phyloP scores from a whole-genome alignment of 2,797 vertebrate genomes.

The Lacerta agilis region DNA sequence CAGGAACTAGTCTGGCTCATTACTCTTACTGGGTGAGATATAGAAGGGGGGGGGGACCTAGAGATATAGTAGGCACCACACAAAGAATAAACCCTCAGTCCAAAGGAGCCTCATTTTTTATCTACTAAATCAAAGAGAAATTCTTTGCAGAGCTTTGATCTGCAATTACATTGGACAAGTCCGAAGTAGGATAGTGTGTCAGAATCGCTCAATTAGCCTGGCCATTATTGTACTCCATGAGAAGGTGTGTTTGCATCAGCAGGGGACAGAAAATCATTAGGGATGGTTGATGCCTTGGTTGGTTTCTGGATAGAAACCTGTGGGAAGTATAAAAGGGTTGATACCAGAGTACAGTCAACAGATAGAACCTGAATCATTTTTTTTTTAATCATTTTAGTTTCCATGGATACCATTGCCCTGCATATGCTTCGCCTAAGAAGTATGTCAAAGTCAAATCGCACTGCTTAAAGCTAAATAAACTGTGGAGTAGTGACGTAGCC shows the following conservation, averaged over 20 bases:
- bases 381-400: conserved; percentile 78
- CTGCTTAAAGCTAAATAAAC: conserved; percentile 51
- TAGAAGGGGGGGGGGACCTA: too few species aligned
- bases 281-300: conserved; percentile 47
- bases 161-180: conserved; percentile 53
- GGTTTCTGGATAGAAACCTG: conserved; percentile 30
- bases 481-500: background rate
- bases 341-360: conserved; percentile 66
- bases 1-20: background rate
- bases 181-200: conserved; percentile 6
- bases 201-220: conserved; percentile 49
- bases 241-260: conserved; percentile 20
- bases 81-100: conserved; percentile 18
- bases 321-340: conserved; percentile 58
- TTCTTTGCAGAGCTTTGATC: conserved; percentile 43
- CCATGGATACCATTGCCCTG: conserved; percentile 82
- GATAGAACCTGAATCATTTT: conserved; percentile 73
- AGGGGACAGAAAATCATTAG: conserved; percentile 57
- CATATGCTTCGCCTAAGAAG: conserved; percentile 54
- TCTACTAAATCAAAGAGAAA: conserved; percentile 21
- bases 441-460: conserved; percentile 48
- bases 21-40: too few species aligned
- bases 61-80: background rate
- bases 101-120: background rate
- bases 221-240: conserved; percentile 20